phyloP scores from a whole-genome alignment of 2,113 vertebrate species.

The Capricornis sumatraensis region DNA sequence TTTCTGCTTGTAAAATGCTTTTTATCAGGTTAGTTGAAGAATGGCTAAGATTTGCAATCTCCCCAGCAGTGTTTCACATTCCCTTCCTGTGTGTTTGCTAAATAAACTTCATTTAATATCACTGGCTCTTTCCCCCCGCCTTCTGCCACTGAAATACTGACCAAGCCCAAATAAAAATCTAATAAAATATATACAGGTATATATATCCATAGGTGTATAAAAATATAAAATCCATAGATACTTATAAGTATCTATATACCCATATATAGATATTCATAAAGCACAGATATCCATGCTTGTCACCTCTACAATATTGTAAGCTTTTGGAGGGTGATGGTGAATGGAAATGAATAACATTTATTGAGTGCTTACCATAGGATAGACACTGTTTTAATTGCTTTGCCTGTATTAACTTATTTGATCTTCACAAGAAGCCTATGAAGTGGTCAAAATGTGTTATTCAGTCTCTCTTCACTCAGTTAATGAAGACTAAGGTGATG shows the following conservation, averaged over 20 bases:
- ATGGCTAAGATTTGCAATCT: background rate
- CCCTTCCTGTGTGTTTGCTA: background rate
- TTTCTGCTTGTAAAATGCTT: background rate
- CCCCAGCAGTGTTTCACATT: background rate
- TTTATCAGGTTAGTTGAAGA: slow-evolving; percentile 30
- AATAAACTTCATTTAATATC: slow-evolving; percentile 20
- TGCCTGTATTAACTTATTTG: background rate
- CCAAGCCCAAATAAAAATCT: background rate
- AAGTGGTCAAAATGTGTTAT: background rate
- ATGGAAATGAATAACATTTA: background rate
- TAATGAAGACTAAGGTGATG: background rate
- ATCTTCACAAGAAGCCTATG: background rate
- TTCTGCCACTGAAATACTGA: background rate
- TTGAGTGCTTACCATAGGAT: background rate
- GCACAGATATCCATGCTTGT: background rate
- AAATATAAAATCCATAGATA: background rate
- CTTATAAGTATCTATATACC: background rate
- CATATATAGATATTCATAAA: background rate
- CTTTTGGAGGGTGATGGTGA: background rate
- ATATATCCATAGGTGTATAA: background rate
- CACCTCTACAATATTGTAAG: background rate
- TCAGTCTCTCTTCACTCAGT: background rate
- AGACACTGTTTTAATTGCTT: background rate
- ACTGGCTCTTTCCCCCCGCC: background rate
- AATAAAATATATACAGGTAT: background rate